A percentile compares a stretch with the other conserved stretches of the same genome.
These are phyloP conservation scores for Forficula auricularia DNA, from an alignment of 1,140 invertebrate genomes.

Conservation along the genomic window DNA sequence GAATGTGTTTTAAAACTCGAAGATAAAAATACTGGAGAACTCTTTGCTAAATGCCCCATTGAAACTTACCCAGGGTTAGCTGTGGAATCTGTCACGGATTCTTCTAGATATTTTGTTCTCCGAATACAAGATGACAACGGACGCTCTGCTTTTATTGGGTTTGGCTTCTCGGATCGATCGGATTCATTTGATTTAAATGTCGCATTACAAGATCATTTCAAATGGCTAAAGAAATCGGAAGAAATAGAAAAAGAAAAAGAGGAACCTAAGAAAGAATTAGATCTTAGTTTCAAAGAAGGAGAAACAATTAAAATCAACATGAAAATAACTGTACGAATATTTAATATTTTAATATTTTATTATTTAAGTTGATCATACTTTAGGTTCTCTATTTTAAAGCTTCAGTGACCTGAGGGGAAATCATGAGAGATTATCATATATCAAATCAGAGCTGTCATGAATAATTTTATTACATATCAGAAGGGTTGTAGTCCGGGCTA, in stretches of 20 bases:
- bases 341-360: slow-evolving; percentile 1
- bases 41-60: slow-evolving; percentile 98
- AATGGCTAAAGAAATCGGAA: slow-evolving; percentile 86
- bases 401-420: too few species aligned
- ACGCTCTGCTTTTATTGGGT: slow-evolving; percentile 88
- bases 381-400: not conserved
- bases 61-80: slow-evolving; percentile 88
- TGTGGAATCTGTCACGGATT: slow-evolving; percentile 90
- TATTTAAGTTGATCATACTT: slow-evolving; percentile 5
- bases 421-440: too few species aligned
- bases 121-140: slow-evolving; percentile 89
- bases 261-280: slow-evolving; percentile 60
- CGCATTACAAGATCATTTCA: slow-evolving; percentile 95
- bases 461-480: too few species aligned
- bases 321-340: slow-evolving; percentile 73
- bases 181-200: slow-evolving; percentile 99
- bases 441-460: too few species aligned
- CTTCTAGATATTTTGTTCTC: slow-evolving; percentile 95
- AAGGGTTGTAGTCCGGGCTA: too few species aligned
- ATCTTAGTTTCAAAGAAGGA: slow-evolving; percentile 95
- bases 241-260: slow-evolving; percentile 66
- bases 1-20: slow-evolving; percentile 81
- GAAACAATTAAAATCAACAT: slow-evolving; percentile 98
- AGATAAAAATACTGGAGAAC: slow-evolving; percentile 81
- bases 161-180: slow-evolving; percentile 92